phyloP scores from a whole-genome alignment of 2,888 invertebrate genomes.

The Drosophila neotestacea region DNA sequence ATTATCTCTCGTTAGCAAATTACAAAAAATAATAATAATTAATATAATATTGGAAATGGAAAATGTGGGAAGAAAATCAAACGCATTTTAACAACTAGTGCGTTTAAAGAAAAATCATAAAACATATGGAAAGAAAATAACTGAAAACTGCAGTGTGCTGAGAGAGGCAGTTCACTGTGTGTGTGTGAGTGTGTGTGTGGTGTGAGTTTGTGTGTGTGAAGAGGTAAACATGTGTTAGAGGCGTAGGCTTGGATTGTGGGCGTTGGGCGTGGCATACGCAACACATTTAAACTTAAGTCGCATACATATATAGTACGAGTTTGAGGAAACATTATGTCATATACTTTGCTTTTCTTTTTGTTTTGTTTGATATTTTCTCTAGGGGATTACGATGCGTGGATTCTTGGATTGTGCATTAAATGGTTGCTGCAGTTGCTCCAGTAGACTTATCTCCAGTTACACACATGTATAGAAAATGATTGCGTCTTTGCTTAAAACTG shows the following conservation, averaged over 20 bases:
- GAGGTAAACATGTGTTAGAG: conserved; percentile 48
- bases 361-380: conserved; percentile 61
- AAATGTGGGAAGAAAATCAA: conserved; percentile 14
- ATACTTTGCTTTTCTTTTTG: conserved; percentile 30
- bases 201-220: conserved; percentile 12
- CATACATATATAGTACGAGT: conserved; percentile 30
- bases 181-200: conserved; percentile 11
- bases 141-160: conserved; percentile 38
- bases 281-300: conserved; percentile 46
- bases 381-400: conserved; percentile 48
- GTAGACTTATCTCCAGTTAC: conserved; percentile 26
- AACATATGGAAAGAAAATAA: conserved; percentile 27
- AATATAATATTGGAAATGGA: conserved; percentile 44
- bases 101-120: conserved; percentile 25
- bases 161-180: conserved; percentile 21
- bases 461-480: conserved; percentile 29
- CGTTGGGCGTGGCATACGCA: conserved; percentile 17
- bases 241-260: conserved; percentile 12
- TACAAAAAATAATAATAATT: conserved; percentile 58
- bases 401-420: conserved; percentile 75
- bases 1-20: conserved; percentile 64
- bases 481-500: conserved; percentile 91
- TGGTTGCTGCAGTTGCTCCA: conserved; percentile 57
- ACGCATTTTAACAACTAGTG: conserved; percentile 52
- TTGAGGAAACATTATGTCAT: conserved; percentile 54